These are phyloP conservation scores for Paralvinella palmiformis DNA, from an alignment of 1,140 invertebrate species.

Conservation along the genomic window DNA sequence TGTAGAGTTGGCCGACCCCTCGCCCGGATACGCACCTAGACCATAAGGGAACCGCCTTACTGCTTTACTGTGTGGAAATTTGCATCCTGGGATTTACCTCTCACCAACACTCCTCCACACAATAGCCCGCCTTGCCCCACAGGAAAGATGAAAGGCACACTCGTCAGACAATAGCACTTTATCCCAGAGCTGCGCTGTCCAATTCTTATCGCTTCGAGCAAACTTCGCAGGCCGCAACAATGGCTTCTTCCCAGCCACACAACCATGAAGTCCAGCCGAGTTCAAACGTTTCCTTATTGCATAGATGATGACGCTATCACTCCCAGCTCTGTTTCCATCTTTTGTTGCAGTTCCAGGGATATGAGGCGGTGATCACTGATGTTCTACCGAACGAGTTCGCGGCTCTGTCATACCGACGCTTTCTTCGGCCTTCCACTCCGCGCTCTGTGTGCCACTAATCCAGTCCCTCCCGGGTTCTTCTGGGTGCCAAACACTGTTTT, in stretches of 20 bases:
- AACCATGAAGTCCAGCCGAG: background rate
- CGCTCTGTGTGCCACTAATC: background rate
- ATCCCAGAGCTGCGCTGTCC: background rate
- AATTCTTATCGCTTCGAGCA: background rate
- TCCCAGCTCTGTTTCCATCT: background rate
- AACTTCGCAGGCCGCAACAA: constrained; percentile 2
- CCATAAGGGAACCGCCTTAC: no score
- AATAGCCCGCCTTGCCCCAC: no score
- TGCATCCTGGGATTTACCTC: no score
- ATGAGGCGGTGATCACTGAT: constrained; percentile 1
- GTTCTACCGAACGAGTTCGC: background rate
- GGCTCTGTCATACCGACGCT: background rate
- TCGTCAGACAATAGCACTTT: background rate
- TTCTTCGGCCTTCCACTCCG: constrained; percentile 3
- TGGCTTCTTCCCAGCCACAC: constrained; percentile 1
- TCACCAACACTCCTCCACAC: no score
- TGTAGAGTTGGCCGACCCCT: no score
- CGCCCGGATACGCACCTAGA: no score
- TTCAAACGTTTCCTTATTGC: background rate
- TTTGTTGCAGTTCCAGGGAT: background rate
- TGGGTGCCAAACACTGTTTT: background rate
- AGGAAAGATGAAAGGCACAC: constrained; percentile 5
- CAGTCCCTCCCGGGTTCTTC: background rate
- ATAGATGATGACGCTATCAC: background rate
- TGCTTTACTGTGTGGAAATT: no score